Percentiles rank a stretch among this genome's conserved stretches.
Evolutionary conservation across 2,888 invertebrate genomes (phyloP).

Genomic region (Amblyjoppa fuscipennis): DNA sequence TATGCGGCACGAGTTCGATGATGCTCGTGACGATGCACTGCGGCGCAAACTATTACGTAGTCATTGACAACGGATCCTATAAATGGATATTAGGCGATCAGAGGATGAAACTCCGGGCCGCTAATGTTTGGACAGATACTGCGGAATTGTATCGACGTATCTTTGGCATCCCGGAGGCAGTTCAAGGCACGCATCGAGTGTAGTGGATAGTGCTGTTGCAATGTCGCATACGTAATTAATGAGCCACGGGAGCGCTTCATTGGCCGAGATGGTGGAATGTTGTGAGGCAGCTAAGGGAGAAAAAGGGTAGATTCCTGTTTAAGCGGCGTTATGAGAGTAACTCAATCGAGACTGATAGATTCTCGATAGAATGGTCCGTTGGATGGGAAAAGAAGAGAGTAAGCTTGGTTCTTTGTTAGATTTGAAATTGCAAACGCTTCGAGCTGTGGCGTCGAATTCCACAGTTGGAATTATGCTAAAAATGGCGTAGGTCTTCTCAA

Average conservation of each 20-base stretch:
- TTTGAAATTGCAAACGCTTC: background rate
- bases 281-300: background rate
- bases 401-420: background rate
- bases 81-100: slow-evolving; percentile 33
- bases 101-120: background rate
- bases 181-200: background rate
- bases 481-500: background rate
- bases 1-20: slow-evolving; percentile 16
- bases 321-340: background rate
- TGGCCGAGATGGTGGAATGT: background rate
- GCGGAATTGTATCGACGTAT: slow-evolving; percentile 22
- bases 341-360: background rate
- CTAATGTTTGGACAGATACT: slow-evolving; percentile 32
- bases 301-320: background rate
- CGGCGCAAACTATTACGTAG: slow-evolving; percentile 47
- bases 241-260: background rate
- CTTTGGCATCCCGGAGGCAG: slow-evolving; percentile 21
- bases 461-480: background rate
- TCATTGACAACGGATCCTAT: slow-evolving; percentile 51
- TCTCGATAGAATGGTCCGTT: background rate
- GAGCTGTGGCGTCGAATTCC: background rate
- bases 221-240: slow-evolving; percentile 6
- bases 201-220: background rate
- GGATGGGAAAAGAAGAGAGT: background rate
- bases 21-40: slow-evolving; percentile 21